phyloP scores from a whole-genome alignment of 2,113 vertebrate species.

The Lepidothrix coronata region DNA sequence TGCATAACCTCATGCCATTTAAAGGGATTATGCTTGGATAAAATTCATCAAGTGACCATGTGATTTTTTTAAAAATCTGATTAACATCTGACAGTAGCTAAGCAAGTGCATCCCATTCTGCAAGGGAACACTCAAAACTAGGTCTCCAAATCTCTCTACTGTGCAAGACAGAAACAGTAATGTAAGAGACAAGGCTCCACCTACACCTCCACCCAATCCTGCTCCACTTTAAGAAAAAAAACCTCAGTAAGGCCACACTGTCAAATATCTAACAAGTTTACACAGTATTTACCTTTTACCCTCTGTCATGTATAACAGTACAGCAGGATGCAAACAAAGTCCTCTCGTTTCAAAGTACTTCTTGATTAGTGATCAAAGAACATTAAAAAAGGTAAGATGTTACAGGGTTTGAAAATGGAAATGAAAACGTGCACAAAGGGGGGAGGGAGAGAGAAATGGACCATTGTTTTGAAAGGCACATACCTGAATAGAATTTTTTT shows the following conservation, averaged over 20 bases:
- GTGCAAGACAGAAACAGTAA: not conserved
- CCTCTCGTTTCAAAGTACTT: not conserved
- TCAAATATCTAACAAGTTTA: not conserved
- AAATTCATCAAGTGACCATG: not conserved
- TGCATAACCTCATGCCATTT: not conserved
- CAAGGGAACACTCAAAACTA: not conserved
- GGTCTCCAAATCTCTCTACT: not conserved
- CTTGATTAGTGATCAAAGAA: not conserved
- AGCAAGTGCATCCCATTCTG: not conserved
- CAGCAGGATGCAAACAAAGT: not conserved
- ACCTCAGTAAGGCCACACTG: not conserved
- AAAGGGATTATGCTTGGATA: not conserved
- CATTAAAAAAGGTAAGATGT: not conserved
- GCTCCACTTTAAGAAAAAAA: not conserved
- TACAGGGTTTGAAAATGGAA: not conserved
- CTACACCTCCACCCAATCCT: not conserved
- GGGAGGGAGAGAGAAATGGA: not conserved
- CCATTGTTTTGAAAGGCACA: not conserved
- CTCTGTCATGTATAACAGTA: not conserved
- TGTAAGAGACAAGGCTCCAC: not conserved
- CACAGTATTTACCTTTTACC: not conserved
- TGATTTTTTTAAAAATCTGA: not conserved
- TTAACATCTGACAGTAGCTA: not conserved
- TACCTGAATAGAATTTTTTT: not conserved
- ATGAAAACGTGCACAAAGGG: not conserved